phyloP scores from a whole-genome alignment of 1,140 invertebrate genomes.

The Micrasema minimum region DNA sequence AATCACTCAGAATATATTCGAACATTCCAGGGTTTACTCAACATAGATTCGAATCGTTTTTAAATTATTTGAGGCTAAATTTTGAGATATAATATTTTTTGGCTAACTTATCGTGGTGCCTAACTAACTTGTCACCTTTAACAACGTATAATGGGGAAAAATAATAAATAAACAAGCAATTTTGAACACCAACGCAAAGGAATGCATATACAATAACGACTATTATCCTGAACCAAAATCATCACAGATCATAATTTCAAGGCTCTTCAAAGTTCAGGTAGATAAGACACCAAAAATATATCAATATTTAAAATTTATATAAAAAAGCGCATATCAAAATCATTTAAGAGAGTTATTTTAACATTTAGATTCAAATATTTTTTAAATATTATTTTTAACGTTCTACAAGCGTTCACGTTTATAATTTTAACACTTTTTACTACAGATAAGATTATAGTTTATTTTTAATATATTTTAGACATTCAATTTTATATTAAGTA shows the following conservation, averaged over 20 bases:
- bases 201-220: neutral
- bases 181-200: neutral
- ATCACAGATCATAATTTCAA: slow-evolving; percentile 8
- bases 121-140: neutral
- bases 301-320: slow-evolving; percentile 8
- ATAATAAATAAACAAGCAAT: neutral
- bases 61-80: too few species aligned
- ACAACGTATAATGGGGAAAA: neutral
- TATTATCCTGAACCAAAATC: neutral
- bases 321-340: slow-evolving; percentile 11
- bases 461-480: too few species aligned
- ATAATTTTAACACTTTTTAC: too few species aligned
- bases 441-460: too few species aligned
- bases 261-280: neutral
- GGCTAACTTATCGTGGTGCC: neutral
- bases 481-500: too few species aligned
- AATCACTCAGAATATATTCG: too few species aligned
- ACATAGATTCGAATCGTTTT: too few species aligned
- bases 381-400: neutral
- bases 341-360: slow-evolving; percentile 1
- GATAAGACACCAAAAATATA: slow-evolving; percentile 20
- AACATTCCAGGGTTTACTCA: too few species aligned
- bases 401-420: neutral
- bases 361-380: neutral
- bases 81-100: too few species aligned